A percentile compares a stretch with the other conserved stretches of the same genome.
Evolutionary conservation across 1,140 invertebrate species (phyloP).

Genomic region (Charaxes varanes): DNA sequence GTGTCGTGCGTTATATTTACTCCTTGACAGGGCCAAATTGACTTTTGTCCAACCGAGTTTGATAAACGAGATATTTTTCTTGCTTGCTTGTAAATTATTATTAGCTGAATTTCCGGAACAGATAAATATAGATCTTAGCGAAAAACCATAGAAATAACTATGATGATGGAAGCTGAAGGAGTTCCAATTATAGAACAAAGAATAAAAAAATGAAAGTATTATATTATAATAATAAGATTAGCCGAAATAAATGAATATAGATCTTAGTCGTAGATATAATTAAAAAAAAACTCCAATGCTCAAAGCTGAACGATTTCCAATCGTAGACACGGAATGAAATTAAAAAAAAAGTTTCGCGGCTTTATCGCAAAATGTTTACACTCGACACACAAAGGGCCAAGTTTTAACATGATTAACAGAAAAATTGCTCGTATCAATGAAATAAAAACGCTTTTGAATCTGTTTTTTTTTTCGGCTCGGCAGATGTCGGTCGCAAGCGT

Average conservation of each 20-base stretch:
- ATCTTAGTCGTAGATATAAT: too few species aligned
- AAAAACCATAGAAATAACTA: too few species aligned
- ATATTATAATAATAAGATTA: too few species aligned
- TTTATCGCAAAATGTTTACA: slow-evolving; percentile 54
- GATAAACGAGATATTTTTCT: too few species aligned
- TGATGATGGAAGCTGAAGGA: too few species aligned
- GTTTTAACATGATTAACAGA: slow-evolving; percentile 61
- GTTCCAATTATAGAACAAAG: too few species aligned
- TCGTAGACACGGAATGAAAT: neutral
- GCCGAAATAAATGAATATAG: too few species aligned
- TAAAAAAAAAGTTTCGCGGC: slow-evolving; percentile 12
- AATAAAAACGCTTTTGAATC: slow-evolving; percentile 21
- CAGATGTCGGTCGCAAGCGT: slow-evolving; percentile 26
- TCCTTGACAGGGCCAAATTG: neutral
- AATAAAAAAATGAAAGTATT: too few species aligned
- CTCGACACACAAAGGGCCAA: slow-evolving; percentile 33
- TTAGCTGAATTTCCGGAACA: too few species aligned
- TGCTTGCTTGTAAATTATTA: too few species aligned
- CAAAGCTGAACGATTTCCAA: neutral
- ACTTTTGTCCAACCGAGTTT: neutral
- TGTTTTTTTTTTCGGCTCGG: slow-evolving; percentile 23
- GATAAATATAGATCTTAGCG: too few species aligned
- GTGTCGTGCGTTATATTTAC: slow-evolving; percentile 13
- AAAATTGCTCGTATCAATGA: slow-evolving; percentile 46
- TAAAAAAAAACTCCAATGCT: neutral